phyloP scores from a whole-genome alignment of 2,113 vertebrate species.

The Nymphicus hollandicus region DNA sequence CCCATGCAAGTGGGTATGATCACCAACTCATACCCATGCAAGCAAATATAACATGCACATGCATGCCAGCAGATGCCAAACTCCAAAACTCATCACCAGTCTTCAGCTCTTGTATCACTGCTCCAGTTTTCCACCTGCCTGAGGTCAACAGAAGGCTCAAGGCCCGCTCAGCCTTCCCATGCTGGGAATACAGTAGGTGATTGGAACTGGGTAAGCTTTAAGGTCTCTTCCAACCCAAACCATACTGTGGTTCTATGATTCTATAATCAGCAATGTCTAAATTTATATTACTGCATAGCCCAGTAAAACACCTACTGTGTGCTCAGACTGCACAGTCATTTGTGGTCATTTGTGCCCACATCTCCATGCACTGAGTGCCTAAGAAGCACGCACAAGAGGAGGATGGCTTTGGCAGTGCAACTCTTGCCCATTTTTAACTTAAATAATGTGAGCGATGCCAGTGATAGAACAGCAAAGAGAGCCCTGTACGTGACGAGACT shows the following conservation, averaged over 20 bases:
- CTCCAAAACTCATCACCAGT: not conserved
- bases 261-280: not conserved
- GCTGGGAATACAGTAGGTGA: fast-evolving
- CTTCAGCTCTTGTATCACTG: not conserved
- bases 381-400: not conserved
- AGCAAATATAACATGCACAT: fast-evolving
- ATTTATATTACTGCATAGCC: fast-evolving
- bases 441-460: not conserved
- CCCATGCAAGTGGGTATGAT: too few species aligned
- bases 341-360: not conserved
- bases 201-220: not conserved
- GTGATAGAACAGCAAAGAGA: not conserved
- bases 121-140: not conserved
- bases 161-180: not conserved
- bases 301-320: fast-evolving
- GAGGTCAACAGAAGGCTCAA: not conserved
- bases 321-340: not conserved
- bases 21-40: not conserved
- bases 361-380: fast-evolving
- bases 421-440: not conserved
- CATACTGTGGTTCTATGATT: not conserved
- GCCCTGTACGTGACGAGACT: fast-evolving
- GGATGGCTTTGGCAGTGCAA: not conserved
- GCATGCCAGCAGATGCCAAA: not conserved
- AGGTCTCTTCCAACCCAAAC: not conserved